A percentile compares a stretch with the other conserved stretches of the same genome.
Conservation (phyloP, 2,113 vertebrate species). For the Copsychus sechellarum region DNA sequence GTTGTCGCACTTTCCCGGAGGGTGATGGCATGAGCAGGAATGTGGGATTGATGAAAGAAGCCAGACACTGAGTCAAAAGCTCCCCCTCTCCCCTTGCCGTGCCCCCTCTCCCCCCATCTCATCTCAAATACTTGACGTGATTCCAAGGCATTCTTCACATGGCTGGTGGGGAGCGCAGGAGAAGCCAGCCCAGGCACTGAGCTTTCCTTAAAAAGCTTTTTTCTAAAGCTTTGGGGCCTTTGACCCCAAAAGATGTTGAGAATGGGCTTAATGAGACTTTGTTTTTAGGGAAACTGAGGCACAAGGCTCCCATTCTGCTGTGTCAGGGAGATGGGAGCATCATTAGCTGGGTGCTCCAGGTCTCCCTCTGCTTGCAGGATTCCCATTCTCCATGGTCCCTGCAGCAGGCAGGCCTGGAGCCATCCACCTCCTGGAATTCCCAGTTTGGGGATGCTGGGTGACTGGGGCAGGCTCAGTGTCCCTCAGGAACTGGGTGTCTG, state of each 20-base stretch:
- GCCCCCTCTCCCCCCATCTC: neutral
- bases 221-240: neutral
- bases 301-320: rapidly evolving
- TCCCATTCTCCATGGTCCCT: neutral
- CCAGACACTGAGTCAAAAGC: slow-evolving; percentile 20
- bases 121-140: slow-evolving; percentile 18
- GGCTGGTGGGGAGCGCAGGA: neutral
- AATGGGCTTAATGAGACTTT: neutral
- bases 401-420: neutral
- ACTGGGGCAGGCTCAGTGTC: neutral
- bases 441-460: neutral
- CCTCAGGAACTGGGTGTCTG: rapidly evolving
- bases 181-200: neutral
- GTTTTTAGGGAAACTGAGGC: neutral
- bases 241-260: neutral
- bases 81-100: neutral
- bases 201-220: neutral
- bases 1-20: slow-evolving; percentile 29
- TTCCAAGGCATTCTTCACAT: slow-evolving; percentile 45
- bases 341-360: neutral
- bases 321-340: neutral
- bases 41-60: slow-evolving; percentile 38
- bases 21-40: slow-evolving; percentile 22
- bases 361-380: neutral
- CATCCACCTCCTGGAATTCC: rapidly evolving